Evolutionary conservation across 2,888 invertebrate genomes (phyloP).

Genomic region (Leptura quadrifasciata): DNA sequence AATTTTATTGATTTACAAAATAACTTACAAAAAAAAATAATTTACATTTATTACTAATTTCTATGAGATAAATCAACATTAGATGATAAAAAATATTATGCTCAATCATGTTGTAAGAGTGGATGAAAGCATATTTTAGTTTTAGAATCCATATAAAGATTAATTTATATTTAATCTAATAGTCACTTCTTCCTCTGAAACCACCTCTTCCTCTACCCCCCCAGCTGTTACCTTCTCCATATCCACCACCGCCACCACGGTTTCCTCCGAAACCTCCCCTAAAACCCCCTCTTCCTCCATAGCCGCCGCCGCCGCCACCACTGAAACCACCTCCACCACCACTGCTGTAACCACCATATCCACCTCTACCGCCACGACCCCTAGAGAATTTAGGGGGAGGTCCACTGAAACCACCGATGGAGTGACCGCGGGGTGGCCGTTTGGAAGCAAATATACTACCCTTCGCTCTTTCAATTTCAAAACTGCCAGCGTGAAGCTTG

Average conservation of each 20-base stretch:
- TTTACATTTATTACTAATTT: too few species aligned
- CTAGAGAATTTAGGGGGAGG: conserved; percentile 73
- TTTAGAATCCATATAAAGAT: not conserved
- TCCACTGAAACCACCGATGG: conserved; percentile 67
- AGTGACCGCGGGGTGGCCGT: conserved; percentile 75
- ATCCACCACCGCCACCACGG: conserved; percentile 61
- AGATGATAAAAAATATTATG: not conserved
- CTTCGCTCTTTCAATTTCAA: conserved; percentile 78
- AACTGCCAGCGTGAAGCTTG: conserved; percentile 85
- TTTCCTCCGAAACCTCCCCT: conserved; percentile 52
- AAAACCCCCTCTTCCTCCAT: conserved; percentile 53
- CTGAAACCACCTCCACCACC: conserved; percentile 46
- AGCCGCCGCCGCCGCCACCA: conserved; percentile 48
- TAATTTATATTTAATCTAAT: conserved; percentile 11
- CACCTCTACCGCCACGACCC: conserved; percentile 61
- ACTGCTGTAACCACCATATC: conserved; percentile 72
- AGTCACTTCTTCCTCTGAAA: conserved; percentile 33
- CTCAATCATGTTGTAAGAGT: not conserved
- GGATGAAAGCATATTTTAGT: too few species aligned
- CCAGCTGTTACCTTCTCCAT: conserved; percentile 57
- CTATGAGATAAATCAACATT: too few species aligned
- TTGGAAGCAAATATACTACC: conserved; percentile 75
- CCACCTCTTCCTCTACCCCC: conserved; percentile 58
- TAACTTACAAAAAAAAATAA: too few species aligned
- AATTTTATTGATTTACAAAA: too few species aligned